Evolutionary conservation across 2,113 vertebrate species (phyloP).

Genomic region (Rhipidura dahli): DNA sequence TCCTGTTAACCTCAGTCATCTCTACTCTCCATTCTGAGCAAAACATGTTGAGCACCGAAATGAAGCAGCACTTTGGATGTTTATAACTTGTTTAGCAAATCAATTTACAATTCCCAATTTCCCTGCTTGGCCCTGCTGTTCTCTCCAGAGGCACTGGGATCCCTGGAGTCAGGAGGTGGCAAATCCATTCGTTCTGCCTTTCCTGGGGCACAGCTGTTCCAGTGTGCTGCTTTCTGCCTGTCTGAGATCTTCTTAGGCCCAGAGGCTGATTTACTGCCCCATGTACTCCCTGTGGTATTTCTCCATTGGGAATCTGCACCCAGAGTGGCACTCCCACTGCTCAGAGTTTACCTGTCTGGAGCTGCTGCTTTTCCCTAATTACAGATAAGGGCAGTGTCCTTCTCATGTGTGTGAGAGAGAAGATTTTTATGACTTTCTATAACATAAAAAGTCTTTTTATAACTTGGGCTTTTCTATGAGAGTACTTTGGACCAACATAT

Average conservation of each 20-base stretch:
- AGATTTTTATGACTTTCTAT: background rate
- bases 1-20: fast-evolving
- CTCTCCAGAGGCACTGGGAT: background rate
- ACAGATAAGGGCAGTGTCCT: background rate
- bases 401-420: background rate
- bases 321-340: background rate
- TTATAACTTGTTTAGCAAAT: background rate
- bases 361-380: background rate
- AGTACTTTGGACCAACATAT: background rate
- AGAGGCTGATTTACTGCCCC: constrained; percentile 20
- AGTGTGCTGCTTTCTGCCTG: constrained; percentile 1
- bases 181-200: constrained; percentile 45
- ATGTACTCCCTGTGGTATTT: constrained; percentile 17
- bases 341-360: background rate
- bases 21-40: background rate
- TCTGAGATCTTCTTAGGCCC: constrained; percentile 17
- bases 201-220: constrained; percentile 44
- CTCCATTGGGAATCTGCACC: background rate
- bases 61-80: background rate
- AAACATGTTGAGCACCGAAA: background rate
- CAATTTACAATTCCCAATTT: background rate
- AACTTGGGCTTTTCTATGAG: background rate
- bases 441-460: background rate
- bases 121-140: background rate
- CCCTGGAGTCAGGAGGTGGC: background rate